Evolutionary conservation across 1,140 invertebrate genomes (phyloP).

Genomic region (Camponotus floridanus): DNA sequence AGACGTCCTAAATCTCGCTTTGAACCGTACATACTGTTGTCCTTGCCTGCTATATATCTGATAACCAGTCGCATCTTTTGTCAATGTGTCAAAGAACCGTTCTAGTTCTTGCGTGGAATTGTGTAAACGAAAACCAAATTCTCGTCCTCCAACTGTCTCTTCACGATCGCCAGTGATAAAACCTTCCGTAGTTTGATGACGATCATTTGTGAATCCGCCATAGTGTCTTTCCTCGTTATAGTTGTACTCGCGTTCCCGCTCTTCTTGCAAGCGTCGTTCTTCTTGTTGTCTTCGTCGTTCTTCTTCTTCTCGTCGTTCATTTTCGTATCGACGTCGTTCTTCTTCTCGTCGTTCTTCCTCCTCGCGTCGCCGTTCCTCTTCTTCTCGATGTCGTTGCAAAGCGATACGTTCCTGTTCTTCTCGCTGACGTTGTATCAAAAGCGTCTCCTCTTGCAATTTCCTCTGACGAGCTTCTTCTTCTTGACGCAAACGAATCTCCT

Average conservation of each 20-base stretch:
- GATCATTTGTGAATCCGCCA: not conserved
- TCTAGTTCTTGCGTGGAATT: constrained; percentile 74
- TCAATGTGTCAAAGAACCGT: constrained; percentile 73
- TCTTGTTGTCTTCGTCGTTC: constrained; percentile 57
- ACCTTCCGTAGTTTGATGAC: constrained; percentile 48
- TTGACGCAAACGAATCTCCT: constrained; percentile 34
- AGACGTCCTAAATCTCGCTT: constrained; percentile 73
- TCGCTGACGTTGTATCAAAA: constrained; percentile 49
- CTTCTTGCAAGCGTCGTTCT: constrained; percentile 26
- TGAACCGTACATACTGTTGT: constrained; percentile 78
- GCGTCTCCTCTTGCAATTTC: constrained; percentile 23
- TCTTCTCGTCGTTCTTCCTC: constrained; percentile 48
- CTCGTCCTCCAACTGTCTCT: constrained; percentile 70
- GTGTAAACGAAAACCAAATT: constrained; percentile 70
- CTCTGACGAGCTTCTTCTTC: constrained; percentile 13
- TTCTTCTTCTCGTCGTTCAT: constrained; percentile 22
- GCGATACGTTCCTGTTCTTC: constrained; percentile 62
- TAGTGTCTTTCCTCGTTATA: constrained; percentile 67
- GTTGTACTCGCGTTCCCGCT: constrained; percentile 63
- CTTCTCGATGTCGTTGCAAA: constrained; percentile 59
- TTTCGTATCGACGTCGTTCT: not conserved
- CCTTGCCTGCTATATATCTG: constrained; percentile 71
- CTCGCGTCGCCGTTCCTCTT: constrained; percentile 47
- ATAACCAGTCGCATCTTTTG: constrained; percentile 69
- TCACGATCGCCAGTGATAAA: constrained; percentile 79